Conservation (phyloP, 2,888 invertebrate genomes). For the Hypomecis atomaria region DNA sequence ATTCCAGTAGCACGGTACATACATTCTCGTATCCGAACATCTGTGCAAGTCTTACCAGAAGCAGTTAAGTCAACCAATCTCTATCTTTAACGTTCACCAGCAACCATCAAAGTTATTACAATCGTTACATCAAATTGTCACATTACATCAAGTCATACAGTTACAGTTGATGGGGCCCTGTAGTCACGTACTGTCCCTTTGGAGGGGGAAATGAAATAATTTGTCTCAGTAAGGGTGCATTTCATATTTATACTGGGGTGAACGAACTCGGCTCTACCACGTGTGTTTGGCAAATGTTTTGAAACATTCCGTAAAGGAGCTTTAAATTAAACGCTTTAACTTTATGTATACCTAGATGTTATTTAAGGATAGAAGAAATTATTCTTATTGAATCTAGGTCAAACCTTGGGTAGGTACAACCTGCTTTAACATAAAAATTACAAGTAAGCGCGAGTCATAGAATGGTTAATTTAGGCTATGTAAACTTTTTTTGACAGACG, state of each 20-base stretch:
- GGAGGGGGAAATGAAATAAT: conserved; percentile 83
- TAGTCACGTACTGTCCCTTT: conserved; percentile 78
- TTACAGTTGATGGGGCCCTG: conserved; percentile 70
- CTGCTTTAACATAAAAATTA: too few relatives aligned
- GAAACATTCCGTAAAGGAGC: conserved; percentile 9
- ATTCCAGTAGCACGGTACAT: conserved; percentile 21
- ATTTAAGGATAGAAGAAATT: too few relatives aligned
- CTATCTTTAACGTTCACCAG: conserved; percentile 44
- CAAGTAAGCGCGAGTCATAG: too few relatives aligned
- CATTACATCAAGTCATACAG: conserved; percentile 65
- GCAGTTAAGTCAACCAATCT: conserved; percentile 31
- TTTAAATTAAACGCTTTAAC: background rate
- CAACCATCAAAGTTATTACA: conserved; percentile 58
- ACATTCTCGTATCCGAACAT: conserved; percentile 40
- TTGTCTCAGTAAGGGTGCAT: conserved; percentile 83
- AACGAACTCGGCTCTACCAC: conserved; percentile 59
- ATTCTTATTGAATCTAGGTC: too few relatives aligned
- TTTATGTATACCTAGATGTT: background rate
- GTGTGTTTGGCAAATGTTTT: conserved; percentile 30
- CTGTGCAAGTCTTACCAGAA: conserved; percentile 29
- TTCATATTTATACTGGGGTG: conserved; percentile 78
- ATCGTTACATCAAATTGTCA: conserved; percentile 67
- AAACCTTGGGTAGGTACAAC: too few relatives aligned
- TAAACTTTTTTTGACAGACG: too few relatives aligned
- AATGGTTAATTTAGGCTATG: too few relatives aligned